Conservation (phyloP, 2,113 vertebrate genomes). For the Piaya cayana region DNA sequence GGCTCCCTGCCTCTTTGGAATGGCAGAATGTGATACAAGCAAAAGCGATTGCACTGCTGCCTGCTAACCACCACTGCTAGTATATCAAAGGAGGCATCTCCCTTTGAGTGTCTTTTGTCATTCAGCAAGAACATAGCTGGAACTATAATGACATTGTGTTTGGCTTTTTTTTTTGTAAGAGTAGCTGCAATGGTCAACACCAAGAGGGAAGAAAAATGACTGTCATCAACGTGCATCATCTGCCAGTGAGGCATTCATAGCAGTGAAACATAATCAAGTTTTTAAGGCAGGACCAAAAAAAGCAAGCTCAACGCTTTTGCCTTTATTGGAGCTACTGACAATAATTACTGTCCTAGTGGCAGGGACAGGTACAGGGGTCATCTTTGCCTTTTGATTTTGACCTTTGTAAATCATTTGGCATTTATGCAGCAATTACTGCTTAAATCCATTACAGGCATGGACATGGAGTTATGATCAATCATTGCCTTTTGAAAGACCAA, state of each 20-base stretch:
- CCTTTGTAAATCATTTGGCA: slow-evolving; percentile 27
- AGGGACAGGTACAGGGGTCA: not conserved
- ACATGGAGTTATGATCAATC: slow-evolving; percentile 36
- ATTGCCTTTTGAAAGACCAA: not conserved
- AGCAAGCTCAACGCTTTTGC: slow-evolving; percentile 8
- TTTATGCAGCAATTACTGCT: not conserved
- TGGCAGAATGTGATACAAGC: not conserved
- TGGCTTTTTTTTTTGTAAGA: not conserved
- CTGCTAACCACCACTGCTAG: not conserved
- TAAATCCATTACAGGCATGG: not conserved
- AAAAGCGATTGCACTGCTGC: not conserved
- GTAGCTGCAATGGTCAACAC: not conserved
- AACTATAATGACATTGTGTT: not conserved
- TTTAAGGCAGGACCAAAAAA: not conserved
- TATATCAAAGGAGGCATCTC: not conserved
- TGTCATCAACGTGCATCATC: not conserved
- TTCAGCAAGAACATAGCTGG: not conserved
- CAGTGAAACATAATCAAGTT: slow-evolving; percentile 34
- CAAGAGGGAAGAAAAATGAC: slow-evolving; percentile 23
- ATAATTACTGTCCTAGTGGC: slow-evolving; percentile 12
- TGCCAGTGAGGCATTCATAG: not conserved
- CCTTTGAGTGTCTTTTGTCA: not conserved
- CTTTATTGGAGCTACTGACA: not conserved
- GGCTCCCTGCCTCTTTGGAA: not conserved
- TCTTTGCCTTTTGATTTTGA: slow-evolving; percentile 30